Percentiles rank a stretch among this genome's conserved stretches.
Conservation (phyloP, 2,113 vertebrate genomes). For the Phainopepla nitens region DNA sequence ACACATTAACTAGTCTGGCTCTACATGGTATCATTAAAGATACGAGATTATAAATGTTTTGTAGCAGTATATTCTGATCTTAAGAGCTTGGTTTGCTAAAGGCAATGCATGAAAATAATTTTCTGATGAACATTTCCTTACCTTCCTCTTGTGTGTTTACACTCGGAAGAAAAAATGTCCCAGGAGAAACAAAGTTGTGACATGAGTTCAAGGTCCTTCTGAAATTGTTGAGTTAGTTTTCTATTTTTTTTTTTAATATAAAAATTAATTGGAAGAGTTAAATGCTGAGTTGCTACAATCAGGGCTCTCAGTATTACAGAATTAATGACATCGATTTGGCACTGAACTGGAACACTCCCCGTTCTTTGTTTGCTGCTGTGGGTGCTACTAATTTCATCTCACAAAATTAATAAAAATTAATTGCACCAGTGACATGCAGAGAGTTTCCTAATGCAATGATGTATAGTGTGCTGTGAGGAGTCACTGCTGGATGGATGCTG, state of each 20-base stretch:
- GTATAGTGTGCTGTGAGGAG: slow-evolving; percentile 30
- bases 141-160: neutral
- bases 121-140: neutral
- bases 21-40: neutral
- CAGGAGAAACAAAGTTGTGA: slow-evolving; percentile 49
- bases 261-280: slow-evolving; percentile 73
- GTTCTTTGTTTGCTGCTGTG: slow-evolving; percentile 42
- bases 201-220: slow-evolving; percentile 65
- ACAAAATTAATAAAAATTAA: slow-evolving; percentile 76
- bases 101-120: neutral
- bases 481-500: slow-evolving; percentile 13
- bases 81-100: slow-evolving; percentile 19
- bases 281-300: slow-evolving; percentile 68
- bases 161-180: slow-evolving; percentile 34
- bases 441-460: slow-evolving; percentile 66
- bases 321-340: slow-evolving; percentile 65
- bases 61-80: neutral
- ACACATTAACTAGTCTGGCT: neutral
- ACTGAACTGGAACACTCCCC: slow-evolving; percentile 37
- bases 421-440: slow-evolving; percentile 52
- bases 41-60: neutral
- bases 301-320: slow-evolving; percentile 56
- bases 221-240: slow-evolving; percentile 54
- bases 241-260: neutral
- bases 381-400: slow-evolving; percentile 68